Percentiles rank a stretch among this genome's conserved stretches.
Evolutionary conservation across 2,888 invertebrate species (phyloP).

Genomic region (Nymphalis polychloros): DNA sequence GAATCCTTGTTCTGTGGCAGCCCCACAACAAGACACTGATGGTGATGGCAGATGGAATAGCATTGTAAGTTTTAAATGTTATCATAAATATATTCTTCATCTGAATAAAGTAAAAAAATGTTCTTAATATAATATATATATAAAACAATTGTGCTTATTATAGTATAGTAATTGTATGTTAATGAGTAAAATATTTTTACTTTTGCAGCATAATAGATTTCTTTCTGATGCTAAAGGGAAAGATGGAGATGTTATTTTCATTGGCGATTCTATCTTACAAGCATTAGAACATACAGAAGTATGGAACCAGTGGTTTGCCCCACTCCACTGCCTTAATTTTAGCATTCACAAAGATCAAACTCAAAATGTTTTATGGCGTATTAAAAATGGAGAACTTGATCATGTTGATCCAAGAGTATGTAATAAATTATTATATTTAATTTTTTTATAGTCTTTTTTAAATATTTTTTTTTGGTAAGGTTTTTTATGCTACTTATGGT

Average conservation of each 20-base stretch:
- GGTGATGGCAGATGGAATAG: slow-evolving; percentile 94
- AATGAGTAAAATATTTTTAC: neutral
- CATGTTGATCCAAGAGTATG: slow-evolving; percentile 92
- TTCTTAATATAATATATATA: no score
- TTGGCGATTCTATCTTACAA: slow-evolving; percentile 94
- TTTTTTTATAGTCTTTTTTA: no score
- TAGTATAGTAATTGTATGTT: neutral
- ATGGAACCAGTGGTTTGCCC: slow-evolving; percentile 95
- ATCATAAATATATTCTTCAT: no score
- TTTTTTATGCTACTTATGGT: no score
- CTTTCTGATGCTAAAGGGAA: slow-evolving; percentile 92
- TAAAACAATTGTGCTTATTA: neutral
- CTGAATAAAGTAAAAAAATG: no score
- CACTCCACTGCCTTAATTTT: slow-evolving; percentile 94
- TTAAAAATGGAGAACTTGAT: slow-evolving; percentile 94
- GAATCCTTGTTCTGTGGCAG: slow-evolving; percentile 88
- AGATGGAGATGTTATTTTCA: slow-evolving; percentile 95
- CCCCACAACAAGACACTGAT: slow-evolving; percentile 87
- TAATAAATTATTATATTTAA: neutral
- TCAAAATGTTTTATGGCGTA: slow-evolving; percentile 94
- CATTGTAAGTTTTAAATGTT: slow-evolving; percentile 72
- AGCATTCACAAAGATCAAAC: slow-evolving; percentile 94
- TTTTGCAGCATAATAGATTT: slow-evolving; percentile 91
- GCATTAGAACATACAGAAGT: slow-evolving; percentile 91
- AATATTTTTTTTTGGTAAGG: no score